phyloP scores from a whole-genome alignment of 2,888 invertebrate genomes.

The Drosophila meridionalis region DNA sequence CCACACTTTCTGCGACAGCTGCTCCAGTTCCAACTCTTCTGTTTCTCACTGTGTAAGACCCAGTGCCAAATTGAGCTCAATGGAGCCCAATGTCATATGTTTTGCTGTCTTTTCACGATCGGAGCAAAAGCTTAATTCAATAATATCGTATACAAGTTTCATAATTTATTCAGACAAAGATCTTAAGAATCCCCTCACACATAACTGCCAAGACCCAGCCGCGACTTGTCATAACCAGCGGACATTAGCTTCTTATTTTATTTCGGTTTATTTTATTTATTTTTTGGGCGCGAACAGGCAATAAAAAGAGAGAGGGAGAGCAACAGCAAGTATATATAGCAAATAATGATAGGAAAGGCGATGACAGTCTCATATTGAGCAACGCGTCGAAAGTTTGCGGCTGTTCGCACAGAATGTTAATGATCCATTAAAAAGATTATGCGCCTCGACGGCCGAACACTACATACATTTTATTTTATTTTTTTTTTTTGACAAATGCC shows the following conservation, averaged over 20 bases:
- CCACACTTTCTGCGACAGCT: neutral
- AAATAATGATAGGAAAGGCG: conserved; percentile 50
- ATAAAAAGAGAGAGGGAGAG: conserved; percentile 27
- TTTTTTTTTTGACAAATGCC: conserved; percentile 23
- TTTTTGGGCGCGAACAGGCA: conserved; percentile 35
- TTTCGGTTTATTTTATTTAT: conserved; percentile 15
- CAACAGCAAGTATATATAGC: conserved; percentile 2
- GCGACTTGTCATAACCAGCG: conserved; percentile 32
- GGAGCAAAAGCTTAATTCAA: conserved; percentile 60
- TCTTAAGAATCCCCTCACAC: conserved; percentile 29
- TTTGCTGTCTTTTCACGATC: conserved; percentile 19
- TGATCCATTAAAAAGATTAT: conserved; percentile 80
- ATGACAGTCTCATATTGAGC: conserved; percentile 56
- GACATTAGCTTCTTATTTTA: conserved; percentile 23
- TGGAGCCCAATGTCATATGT: neutral
- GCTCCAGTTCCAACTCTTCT: neutral
- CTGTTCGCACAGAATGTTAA: conserved; percentile 70
- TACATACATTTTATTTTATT: neutral
- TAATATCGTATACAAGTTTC: conserved; percentile 72
- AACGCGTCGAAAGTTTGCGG: conserved; percentile 55
- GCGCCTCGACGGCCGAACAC: conserved; percentile 51
- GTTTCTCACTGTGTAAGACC: conserved; percentile 1
- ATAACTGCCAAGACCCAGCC: conserved; percentile 16
- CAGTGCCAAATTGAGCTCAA: neutral
- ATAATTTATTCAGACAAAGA: conserved; percentile 43